Base-by-base conservation (phyloP, 2,888 invertebrate species). In the Creontiades dilutus region DNA sequence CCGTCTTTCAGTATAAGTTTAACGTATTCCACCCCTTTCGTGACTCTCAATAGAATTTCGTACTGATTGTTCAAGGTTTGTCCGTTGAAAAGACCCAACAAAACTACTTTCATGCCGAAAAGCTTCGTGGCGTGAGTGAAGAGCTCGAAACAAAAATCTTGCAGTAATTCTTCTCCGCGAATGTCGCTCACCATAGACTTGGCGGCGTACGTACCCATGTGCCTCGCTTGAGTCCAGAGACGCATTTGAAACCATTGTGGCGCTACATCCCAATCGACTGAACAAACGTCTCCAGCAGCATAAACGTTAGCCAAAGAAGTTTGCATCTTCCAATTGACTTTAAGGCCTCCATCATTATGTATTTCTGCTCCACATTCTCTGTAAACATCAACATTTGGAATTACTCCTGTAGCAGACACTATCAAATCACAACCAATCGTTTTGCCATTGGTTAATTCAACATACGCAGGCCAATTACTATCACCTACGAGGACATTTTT, bases 151-250 rank as follows among this genome's bases (percentile, higher is more conserved):
- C 98, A 98, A 93, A 99, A 98, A 93, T 99, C 99, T 94, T 96
- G 97, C 89, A 96, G 94, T 16, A 97, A 94, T 91, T 94, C 94
- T 93, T 97, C 95, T 11, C 95, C 94, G 9, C 93, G 94, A 11
- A 95, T 93, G 91, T 94, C 94, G 0, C 95, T 95, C 91, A 95
- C 95, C 97, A 99, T 99, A 90, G 96, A 96, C 93, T 97, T 97
- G 0, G 98, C 99, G 37, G 97, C 98, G 94, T 98, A 98, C 89
- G 95, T 95, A 13, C 99, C 99, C 99, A 99, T 99, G 94, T 99
- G 99, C 89, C 98, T 94, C 0, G 99, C 99, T 94, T 99, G 99
- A 0, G 98, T 98, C 99, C 99, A 99, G 55, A 99, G 94, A 90
- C 98, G 95, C 96, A 99, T 97, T 94, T 99, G 97, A 93, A 97